Conservation (phyloP, 35 echinoderm and acorn worm species). For the Stichopus chloronotus region DNA sequence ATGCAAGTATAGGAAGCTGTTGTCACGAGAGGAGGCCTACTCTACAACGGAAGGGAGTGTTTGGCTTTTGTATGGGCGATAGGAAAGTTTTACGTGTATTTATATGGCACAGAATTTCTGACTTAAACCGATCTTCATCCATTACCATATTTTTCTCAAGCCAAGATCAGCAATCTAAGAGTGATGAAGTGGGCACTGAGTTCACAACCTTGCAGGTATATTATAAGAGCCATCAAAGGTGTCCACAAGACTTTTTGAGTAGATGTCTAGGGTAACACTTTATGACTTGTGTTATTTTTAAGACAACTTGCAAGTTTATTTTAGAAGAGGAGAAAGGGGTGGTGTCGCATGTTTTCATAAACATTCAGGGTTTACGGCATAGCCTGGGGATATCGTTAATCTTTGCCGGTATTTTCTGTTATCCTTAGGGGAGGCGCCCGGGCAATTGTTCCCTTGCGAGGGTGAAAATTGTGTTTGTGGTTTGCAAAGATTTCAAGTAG, state of each 20-base stretch:
- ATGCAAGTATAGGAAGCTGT: not conserved
- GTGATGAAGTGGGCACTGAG: conserved; percentile 3
- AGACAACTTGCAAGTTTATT: not conserved
- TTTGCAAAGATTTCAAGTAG: not conserved
- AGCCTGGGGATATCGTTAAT: not conserved
- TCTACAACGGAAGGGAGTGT: not conserved
- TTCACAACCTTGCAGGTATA: conserved; percentile 10
- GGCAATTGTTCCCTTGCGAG: not conserved
- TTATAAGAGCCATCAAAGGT: not conserved
- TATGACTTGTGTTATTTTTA: not conserved
- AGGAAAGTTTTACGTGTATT: not conserved
- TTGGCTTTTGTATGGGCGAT: not conserved
- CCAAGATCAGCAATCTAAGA: not conserved
- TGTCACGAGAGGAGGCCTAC: not conserved
- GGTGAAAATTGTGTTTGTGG: not conserved
- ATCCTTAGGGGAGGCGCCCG: not conserved
- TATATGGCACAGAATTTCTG: not conserved
- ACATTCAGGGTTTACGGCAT: not conserved
- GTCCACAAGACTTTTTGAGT: not conserved
- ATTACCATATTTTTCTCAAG: not conserved
- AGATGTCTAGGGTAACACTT: not conserved
- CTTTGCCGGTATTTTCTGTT: conserved; percentile 6
- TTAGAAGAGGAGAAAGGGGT: not conserved
- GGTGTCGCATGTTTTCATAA: not conserved
- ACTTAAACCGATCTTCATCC: not conserved